Percentiles rank a stretch among this genome's conserved stretches.
Evolutionary conservation across 2,888 invertebrate species (phyloP).

Genomic region (Lycophotia porphyrea): DNA sequence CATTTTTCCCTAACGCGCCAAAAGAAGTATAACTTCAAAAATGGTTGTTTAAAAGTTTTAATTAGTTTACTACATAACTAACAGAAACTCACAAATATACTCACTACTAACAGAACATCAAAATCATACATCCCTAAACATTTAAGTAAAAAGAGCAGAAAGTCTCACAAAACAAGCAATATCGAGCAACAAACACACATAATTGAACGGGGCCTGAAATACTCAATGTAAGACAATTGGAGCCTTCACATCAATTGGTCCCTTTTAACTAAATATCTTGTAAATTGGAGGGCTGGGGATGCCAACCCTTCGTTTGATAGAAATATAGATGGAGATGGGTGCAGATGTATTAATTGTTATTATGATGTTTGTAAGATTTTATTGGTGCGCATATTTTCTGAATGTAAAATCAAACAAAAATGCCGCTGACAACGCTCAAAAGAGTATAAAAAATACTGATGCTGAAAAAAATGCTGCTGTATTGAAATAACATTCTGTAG

Average conservation of each 20-base stretch:
- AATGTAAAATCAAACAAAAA: neutral
- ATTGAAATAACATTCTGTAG: neutral
- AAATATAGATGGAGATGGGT: constrained; percentile 59
- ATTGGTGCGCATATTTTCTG: neutral
- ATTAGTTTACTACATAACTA: neutral
- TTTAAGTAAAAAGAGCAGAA: constrained; percentile 43
- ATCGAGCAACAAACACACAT: constrained; percentile 61
- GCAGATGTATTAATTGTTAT: constrained; percentile 28
- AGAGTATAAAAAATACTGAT: neutral
- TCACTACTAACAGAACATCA: neutral
- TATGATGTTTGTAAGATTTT: neutral
- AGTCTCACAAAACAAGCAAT: constrained; percentile 44
- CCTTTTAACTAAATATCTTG: constrained; percentile 78
- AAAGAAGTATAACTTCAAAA: too few relatives aligned
- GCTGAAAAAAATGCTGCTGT: neutral
- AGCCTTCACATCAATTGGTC: constrained; percentile 77
- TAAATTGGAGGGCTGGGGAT: constrained; percentile 77
- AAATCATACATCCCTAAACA: constrained; percentile 13
- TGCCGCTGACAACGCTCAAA: neutral
- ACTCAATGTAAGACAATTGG: constrained; percentile 79
- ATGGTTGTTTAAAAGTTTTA: too few relatives aligned
- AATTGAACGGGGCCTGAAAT: constrained; percentile 73
- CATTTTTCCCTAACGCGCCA: too few relatives aligned
- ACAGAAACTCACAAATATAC: neutral
- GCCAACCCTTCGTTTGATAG: constrained; percentile 73